Conservation (phyloP, 2,797 vertebrate genomes). For the Anableps anableps region DNA sequence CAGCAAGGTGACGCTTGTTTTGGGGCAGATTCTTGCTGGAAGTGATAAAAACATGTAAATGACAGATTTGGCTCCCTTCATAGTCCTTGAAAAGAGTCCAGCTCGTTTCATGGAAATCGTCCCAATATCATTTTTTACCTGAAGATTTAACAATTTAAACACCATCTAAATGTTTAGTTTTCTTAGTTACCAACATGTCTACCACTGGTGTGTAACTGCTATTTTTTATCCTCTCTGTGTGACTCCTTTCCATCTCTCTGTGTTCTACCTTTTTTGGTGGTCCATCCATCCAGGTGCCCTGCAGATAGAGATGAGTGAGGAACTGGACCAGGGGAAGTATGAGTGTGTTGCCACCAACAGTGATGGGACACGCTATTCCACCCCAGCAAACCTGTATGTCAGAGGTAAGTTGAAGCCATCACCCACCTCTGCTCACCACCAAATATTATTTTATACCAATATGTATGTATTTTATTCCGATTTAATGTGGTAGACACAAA, state of each 20-base stretch:
- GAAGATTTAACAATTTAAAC: slow-evolving; percentile 78
- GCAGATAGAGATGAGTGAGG: slow-evolving; percentile 99
- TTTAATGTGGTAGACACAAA: background rate
- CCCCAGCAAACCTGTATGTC: slow-evolving; percentile 98
- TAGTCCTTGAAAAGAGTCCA: slow-evolving; percentile 54
- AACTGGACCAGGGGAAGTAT: slow-evolving; percentile 99
- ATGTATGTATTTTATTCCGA: background rate
- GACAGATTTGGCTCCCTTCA: slow-evolving; percentile 54
- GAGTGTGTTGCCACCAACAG: slow-evolving; percentile 99
- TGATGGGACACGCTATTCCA: slow-evolving; percentile 98
- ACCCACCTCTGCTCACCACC: background rate
- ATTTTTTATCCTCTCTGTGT: slow-evolving; percentile 53
- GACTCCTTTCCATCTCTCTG: slow-evolving; percentile 46
- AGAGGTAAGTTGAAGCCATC: slow-evolving; percentile 85
- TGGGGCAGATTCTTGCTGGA: slow-evolving; percentile 54
- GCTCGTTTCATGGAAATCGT: slow-evolving; percentile 79
- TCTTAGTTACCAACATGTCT: slow-evolving; percentile 33
- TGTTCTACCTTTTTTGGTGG: slow-evolving; percentile 76
- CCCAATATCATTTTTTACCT: slow-evolving; percentile 83
- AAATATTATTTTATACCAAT: too few species aligned
- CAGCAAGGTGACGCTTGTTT: slow-evolving; percentile 67
- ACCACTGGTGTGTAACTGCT: slow-evolving; percentile 51
- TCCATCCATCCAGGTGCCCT: slow-evolving; percentile 91
- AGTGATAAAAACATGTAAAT: slow-evolving; percentile 55
- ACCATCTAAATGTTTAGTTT: slow-evolving; percentile 81